Percentiles rank a stretch among this genome's conserved stretches.
These are phyloP conservation scores for Erebia ligea DNA, from an alignment of 2,888 invertebrate species.

Conservation along the genomic window DNA sequence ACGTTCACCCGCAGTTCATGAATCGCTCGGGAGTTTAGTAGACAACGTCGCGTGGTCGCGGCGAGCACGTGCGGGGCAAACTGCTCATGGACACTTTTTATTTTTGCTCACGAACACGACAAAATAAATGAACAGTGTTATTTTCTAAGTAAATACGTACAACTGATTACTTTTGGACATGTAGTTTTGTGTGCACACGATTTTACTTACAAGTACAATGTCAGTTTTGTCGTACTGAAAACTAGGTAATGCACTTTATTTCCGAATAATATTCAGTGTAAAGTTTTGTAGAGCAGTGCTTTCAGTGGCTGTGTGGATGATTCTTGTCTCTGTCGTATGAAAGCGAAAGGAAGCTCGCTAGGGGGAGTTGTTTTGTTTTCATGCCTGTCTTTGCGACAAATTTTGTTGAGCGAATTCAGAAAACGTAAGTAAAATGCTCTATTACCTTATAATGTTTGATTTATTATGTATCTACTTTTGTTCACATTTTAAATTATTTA, in stretches of 20 bases:
- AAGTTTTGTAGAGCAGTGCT: slow-evolving; percentile 73
- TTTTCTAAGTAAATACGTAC: slow-evolving; percentile 34
- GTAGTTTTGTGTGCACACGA: slow-evolving; percentile 43
- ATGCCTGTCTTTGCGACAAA: slow-evolving; percentile 67
- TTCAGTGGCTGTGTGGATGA: slow-evolving; percentile 72
- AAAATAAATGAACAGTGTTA: slow-evolving; percentile 46
- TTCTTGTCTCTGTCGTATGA: slow-evolving; percentile 71
- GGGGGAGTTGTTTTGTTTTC: slow-evolving; percentile 73
- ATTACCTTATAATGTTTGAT: slow-evolving; percentile 51
- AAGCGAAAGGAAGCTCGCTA: slow-evolving; percentile 73
- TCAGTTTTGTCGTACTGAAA: slow-evolving; percentile 40
- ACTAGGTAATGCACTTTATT: slow-evolving; percentile 36
- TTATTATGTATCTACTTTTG: slow-evolving; percentile 41
- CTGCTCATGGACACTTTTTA: slow-evolving; percentile 61
- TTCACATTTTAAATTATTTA: too few species aligned
- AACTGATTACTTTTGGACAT: slow-evolving; percentile 40
- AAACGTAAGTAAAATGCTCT: slow-evolving; percentile 63
- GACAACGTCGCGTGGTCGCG: slow-evolving; percentile 72
- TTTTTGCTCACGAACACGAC: slow-evolving; percentile 67
- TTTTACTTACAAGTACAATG: slow-evolving; percentile 35
- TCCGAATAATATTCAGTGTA: slow-evolving; percentile 51
- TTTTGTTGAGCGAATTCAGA: slow-evolving; percentile 63
- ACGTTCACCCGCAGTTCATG: slow-evolving; percentile 53
- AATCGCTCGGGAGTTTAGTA: slow-evolving; percentile 59
- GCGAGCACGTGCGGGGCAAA: slow-evolving; percentile 60